phyloP scores from a whole-genome alignment of 2,113 vertebrate species.

The Cariama cristata region DNA sequence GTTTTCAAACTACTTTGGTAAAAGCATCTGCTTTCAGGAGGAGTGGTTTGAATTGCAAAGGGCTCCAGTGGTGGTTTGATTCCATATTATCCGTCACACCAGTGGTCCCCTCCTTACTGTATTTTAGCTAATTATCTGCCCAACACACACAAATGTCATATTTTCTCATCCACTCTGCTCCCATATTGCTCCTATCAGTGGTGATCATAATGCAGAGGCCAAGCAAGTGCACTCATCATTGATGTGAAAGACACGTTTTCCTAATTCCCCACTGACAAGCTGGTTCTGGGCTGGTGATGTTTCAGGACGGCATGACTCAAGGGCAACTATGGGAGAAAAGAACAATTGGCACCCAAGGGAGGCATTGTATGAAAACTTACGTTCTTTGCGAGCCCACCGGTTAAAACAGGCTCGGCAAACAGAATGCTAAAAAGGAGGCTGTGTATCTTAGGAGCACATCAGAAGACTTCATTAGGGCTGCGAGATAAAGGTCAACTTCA shows the following conservation, averaged over 20 bases:
- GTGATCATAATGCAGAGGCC: neutral
- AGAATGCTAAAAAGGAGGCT: conserved; percentile 15
- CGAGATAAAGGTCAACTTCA: conserved; percentile 37
- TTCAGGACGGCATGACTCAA: conserved; percentile 24
- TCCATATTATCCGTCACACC: neutral
- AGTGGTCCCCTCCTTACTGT: neutral
- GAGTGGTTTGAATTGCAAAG: neutral
- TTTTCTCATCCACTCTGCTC: neutral
- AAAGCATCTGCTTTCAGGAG: conserved; percentile 24
- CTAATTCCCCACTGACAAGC: conserved; percentile 33
- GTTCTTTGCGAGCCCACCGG: neutral
- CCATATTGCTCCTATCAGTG: neutral
- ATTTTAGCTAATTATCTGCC: conserved; percentile 34
- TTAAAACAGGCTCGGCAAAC: neutral
- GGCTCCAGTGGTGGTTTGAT: neutral
- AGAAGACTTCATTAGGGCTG: conserved; percentile 34
- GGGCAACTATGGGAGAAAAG: conserved; percentile 49
- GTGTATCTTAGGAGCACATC: neutral
- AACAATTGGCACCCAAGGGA: conserved; percentile 41
- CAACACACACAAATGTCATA: neutral
- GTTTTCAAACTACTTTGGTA: conserved; percentile 20
- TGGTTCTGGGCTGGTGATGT: neutral
- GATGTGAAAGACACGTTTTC: neutral
- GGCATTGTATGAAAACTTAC: neutral
- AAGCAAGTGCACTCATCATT: neutral